Evolutionary conservation across 2,113 vertebrate genomes (phyloP).

Genomic region (Etia nguti): DNA sequence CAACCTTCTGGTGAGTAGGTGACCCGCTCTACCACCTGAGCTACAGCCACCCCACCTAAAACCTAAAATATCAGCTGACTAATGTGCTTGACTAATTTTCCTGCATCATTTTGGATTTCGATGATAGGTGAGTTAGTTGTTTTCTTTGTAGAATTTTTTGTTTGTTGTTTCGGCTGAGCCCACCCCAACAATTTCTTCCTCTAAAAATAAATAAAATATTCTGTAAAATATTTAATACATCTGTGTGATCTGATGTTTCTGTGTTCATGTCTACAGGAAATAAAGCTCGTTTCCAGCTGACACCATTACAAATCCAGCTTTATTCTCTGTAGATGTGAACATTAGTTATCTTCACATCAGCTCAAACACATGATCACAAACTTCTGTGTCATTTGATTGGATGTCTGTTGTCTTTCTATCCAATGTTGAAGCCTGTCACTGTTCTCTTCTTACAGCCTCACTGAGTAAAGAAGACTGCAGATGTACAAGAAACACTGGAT

Average conservation of each 20-base stretch:
- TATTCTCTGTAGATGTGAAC: background rate
- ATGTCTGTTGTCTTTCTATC: accelerated
- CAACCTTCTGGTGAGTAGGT: too few relatives aligned
- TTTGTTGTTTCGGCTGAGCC: too few relatives aligned
- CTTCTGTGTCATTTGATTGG: background rate
- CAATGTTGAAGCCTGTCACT: accelerated
- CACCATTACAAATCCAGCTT: background rate
- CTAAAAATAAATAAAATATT: background rate
- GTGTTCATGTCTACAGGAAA: background rate
- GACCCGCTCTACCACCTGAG: too few relatives aligned
- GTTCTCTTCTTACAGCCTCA: accelerated
- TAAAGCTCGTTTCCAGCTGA: background rate
- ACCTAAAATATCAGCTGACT: too few relatives aligned
- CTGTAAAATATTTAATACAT: accelerated
- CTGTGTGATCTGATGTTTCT: background rate
- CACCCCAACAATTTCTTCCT: background rate
- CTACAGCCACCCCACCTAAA: too few relatives aligned
- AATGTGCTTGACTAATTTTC: background rate
- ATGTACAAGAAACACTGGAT: accelerated
- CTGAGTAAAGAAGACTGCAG: accelerated
- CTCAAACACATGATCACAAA: background rate
- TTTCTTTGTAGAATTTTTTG: background rate
- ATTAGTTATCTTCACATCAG: accelerated
- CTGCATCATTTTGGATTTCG: background rate
- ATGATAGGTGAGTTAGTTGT: background rate